phyloP scores from a whole-genome alignment of 1,140 invertebrate genomes.

The Trichomalopsis sarcophagae region DNA sequence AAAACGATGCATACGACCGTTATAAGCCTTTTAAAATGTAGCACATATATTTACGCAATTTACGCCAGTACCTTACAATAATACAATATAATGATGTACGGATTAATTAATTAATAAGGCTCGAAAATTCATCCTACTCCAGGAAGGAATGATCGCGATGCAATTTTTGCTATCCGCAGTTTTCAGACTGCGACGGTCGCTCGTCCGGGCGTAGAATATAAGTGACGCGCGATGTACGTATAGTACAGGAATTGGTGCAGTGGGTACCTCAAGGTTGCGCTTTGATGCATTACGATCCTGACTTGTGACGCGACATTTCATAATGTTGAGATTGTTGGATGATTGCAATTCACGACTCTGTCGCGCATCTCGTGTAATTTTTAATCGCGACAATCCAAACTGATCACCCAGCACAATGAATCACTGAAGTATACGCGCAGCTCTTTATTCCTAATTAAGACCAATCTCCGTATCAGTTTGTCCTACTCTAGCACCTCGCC shows the following conservation, averaged over 20 bases:
- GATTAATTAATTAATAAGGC: too few species aligned
- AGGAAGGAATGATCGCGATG: neutral
- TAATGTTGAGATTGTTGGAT: slow-evolving; percentile 17
- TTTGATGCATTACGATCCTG: slow-evolving; percentile 14
- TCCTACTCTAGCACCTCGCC: too few species aligned
- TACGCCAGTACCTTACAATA: too few species aligned
- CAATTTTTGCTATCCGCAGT: slow-evolving; percentile 6
- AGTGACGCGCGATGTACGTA: neutral
- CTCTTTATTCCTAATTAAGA: too few species aligned
- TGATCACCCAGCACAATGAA: too few species aligned
- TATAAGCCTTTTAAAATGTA: too few species aligned
- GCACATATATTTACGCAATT: too few species aligned
- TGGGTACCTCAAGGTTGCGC: slow-evolving; percentile 46
- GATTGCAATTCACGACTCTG: slow-evolving; percentile 18
- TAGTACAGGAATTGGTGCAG: slow-evolving; percentile 35
- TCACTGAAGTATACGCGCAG: too few species aligned
- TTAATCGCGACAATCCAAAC: neutral
- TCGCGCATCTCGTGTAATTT: neutral
- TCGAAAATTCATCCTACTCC: neutral
- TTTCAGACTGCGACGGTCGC: neutral
- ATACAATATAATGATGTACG: too few species aligned
- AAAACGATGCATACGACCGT: too few species aligned
- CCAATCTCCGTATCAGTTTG: too few species aligned
- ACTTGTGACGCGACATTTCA: neutral
- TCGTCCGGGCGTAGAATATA: neutral